Evolutionary conservation across 2,888 invertebrate genomes (phyloP).

Genomic region (Oscheius sp.): DNA sequence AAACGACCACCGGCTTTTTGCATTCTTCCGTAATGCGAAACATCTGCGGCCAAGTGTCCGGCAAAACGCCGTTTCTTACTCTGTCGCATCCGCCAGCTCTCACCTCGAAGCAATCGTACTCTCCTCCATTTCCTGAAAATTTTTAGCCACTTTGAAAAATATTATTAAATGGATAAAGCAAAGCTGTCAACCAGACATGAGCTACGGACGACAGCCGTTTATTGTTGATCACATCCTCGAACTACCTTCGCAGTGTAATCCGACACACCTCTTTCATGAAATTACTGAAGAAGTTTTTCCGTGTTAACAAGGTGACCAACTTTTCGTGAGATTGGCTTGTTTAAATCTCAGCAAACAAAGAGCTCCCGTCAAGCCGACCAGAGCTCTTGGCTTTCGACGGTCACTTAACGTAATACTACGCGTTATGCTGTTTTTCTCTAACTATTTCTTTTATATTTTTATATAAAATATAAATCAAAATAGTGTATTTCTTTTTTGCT

Average conservation of each 20-base stretch:
- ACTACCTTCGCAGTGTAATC: slow-evolving; percentile 18
- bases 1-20: neutral
- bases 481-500: neutral
- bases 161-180: too few relatives aligned
- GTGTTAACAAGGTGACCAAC: neutral
- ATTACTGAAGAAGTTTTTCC: neutral
- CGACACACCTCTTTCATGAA: slow-evolving; percentile 21
- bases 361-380: neutral
- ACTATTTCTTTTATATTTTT: too few relatives aligned
- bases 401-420: slow-evolving; percentile 12
- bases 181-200: neutral
- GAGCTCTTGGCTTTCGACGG: slow-evolving; percentile 24
- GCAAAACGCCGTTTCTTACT: neutral
- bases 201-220: slow-evolving; percentile 17
- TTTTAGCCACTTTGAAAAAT: neutral
- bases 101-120: neutral
- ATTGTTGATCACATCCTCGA: slow-evolving; percentile 21
- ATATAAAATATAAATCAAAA: neutral
- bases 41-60: slow-evolving; percentile 14
- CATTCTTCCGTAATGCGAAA: neutral
- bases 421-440: neutral
- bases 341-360: slow-evolving; percentile 26
- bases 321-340: slow-evolving; percentile 22
- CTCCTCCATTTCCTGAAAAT: neutral
- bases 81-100: neutral